Conservation (phyloP, 2,113 vertebrate species). For the Ctenodactylus gundi region DNA sequence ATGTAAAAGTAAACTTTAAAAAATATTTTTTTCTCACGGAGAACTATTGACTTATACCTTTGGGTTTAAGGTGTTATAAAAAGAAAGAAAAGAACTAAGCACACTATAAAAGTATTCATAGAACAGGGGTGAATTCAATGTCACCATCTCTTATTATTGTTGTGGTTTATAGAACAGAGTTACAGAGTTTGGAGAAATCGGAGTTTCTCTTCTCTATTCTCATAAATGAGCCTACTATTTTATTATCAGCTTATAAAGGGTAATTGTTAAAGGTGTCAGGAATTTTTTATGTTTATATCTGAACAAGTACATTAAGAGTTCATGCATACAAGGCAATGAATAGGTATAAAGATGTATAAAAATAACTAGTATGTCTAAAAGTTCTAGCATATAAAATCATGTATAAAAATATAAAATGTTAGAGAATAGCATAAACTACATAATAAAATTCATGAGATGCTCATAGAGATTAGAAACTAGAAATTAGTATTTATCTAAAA, state of each 20-base stretch:
- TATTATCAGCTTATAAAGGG: slow-evolving; percentile 43
- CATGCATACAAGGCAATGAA: neutral
- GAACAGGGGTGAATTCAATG: slow-evolving; percentile 4
- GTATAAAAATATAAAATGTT: neutral
- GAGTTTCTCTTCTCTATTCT: slow-evolving; percentile 11
- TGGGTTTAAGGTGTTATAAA: neutral
- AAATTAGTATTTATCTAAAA: neutral
- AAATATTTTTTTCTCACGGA: neutral
- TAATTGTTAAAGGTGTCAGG: slow-evolving; percentile 42
- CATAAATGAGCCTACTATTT: slow-evolving; percentile 22
- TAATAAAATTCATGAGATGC: neutral
- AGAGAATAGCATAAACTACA: neutral
- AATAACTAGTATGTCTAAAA: slow-evolving; percentile 22
- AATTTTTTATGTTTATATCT: slow-evolving; percentile 38
- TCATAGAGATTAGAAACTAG: too few relatives aligned
- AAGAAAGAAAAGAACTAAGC: neutral
- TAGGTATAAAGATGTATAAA: slow-evolving; percentile 40
- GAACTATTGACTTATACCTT: neutral
- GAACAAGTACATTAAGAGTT: slow-evolving; percentile 43
- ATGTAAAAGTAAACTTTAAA: neutral
- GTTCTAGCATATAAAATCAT: slow-evolving; percentile 36
- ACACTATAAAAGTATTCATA: neutral
- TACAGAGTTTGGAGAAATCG: slow-evolving; percentile 20
- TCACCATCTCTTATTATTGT: slow-evolving; percentile 19
- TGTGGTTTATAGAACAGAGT: slow-evolving; percentile 34